Evolutionary conservation across 2,888 invertebrate genomes (phyloP).

Genomic region (Pediacus dermestoides): DNA sequence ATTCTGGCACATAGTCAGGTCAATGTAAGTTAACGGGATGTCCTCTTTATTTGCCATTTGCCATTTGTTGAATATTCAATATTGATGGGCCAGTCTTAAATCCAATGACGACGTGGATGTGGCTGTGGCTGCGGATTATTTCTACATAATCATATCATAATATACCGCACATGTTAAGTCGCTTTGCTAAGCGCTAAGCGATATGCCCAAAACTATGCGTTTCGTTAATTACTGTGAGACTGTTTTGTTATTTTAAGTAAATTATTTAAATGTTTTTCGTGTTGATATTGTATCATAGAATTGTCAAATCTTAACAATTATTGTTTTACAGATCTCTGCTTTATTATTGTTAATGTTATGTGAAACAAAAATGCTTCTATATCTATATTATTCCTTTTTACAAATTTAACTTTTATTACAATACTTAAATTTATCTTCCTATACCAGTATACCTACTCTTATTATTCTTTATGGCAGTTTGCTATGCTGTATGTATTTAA

Average conservation of each 20-base stretch:
- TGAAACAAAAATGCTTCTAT: constrained; percentile 26
- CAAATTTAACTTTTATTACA: too few species aligned
- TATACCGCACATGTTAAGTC: neutral
- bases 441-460: too few species aligned
- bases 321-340: constrained; percentile 31
- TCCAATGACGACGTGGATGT: constrained; percentile 7
- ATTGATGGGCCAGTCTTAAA: constrained; percentile 18
- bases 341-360: constrained; percentile 26
- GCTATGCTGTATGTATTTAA: too few species aligned
- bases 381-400: constrained; percentile 10
- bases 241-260: constrained; percentile 36
- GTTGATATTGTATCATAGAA: constrained; percentile 34
- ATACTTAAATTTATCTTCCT: too few species aligned
- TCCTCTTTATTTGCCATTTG: constrained; percentile 9
- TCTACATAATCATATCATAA: neutral
- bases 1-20: constrained; percentile 85
- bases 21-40: constrained; percentile 45
- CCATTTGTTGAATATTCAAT: constrained; percentile 17
- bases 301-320: constrained; percentile 21
- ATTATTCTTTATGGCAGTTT: too few species aligned
- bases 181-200: constrained; percentile 6
- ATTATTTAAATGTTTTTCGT: constrained; percentile 35
- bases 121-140: neutral
- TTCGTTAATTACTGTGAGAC: constrained; percentile 34
- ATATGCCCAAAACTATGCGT: constrained; percentile 12